These are phyloP conservation scores for Orthosia incerta DNA, from an alignment of 2,888 invertebrate species.

Conservation along the genomic window DNA sequence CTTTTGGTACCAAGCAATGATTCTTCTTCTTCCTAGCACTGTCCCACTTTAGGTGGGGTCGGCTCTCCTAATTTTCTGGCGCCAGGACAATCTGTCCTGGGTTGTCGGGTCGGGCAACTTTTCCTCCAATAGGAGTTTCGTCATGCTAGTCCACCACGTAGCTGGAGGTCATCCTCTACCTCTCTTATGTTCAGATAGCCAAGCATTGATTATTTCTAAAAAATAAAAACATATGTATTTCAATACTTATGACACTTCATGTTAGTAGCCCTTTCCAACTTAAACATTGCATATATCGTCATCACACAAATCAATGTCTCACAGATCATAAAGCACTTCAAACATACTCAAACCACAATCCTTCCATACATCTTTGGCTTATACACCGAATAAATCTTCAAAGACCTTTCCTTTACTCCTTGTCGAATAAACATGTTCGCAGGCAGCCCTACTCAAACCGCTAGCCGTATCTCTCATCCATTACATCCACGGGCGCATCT, in stretches of 20 bases:
- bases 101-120: too few species aligned
- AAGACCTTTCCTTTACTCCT: conserved; percentile 10
- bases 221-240: background rate
- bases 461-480: conserved; percentile 39
- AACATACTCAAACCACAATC: background rate
- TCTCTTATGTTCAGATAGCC: too few species aligned
- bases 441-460: conserved; percentile 35
- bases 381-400: conserved; percentile 2
- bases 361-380: background rate
- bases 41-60: too few species aligned
- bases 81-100: too few species aligned
- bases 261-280: background rate
- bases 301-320: background rate
- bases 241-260: background rate
- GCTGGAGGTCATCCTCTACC: too few species aligned
- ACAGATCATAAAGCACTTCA: background rate
- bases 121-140: too few species aligned
- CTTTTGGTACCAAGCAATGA: background rate
- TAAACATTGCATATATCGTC: background rate
- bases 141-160: too few species aligned
- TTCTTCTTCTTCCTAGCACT: too few species aligned
- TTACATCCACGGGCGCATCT: conserved; percentile 63
- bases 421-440: conserved; percentile 3
- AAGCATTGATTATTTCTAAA: background rate
- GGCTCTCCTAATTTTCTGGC: too few species aligned